Conservation (phyloP, 2,888 invertebrate genomes). For the Cantharis rustica region DNA sequence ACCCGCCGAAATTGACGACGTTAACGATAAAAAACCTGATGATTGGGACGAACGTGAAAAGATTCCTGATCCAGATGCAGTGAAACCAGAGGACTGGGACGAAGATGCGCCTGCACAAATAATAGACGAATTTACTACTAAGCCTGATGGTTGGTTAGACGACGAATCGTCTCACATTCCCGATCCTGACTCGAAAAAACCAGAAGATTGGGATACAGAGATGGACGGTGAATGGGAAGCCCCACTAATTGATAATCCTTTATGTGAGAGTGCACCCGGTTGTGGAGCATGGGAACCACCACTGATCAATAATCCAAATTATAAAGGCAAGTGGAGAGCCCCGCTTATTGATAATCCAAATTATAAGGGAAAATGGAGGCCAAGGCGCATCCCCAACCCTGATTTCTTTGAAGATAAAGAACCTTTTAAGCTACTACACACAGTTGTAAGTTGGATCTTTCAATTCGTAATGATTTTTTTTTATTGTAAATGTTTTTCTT, state of each 20-base stretch:
- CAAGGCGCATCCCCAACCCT: constrained; percentile 87
- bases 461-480: not conserved
- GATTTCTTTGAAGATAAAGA: constrained; percentile 88
- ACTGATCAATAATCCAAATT: constrained; percentile 84
- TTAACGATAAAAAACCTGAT: constrained; percentile 79
- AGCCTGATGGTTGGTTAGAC: constrained; percentile 92
- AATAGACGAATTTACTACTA: constrained; percentile 79
- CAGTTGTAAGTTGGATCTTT: constrained; percentile 82
- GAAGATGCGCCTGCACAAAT: constrained; percentile 92
- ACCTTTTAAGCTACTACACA: constrained; percentile 91
- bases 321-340: constrained; percentile 93
- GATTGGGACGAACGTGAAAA: constrained; percentile 95
- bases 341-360: constrained; percentile 90
- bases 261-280: constrained; percentile 68
- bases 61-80: constrained; percentile 86
- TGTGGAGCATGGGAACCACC: constrained; percentile 93
- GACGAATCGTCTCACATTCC: constrained; percentile 85
- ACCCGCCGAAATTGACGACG: constrained; percentile 91
- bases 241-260: constrained; percentile 88
- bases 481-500: not conserved
- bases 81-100: constrained; percentile 97
- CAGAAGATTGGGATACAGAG: constrained; percentile 95
- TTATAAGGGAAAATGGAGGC: constrained; percentile 94
- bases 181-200: constrained; percentile 85
- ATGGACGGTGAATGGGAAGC: constrained; percentile 99